Base-by-base conservation (phyloP, 1,140 invertebrate genomes). In the Penaeus indicus region DNA sequence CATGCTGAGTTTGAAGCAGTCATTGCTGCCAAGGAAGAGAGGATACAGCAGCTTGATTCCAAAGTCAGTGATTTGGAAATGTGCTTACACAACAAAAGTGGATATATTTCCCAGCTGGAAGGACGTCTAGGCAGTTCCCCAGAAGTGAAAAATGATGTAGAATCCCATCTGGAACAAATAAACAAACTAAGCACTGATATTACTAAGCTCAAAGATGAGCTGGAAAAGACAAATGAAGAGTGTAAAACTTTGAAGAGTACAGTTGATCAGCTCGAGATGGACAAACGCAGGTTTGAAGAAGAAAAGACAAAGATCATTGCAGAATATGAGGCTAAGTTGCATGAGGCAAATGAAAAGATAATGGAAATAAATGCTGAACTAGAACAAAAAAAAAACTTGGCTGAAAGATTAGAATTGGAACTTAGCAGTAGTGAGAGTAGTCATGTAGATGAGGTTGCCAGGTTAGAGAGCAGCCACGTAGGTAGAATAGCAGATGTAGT, bases 321-420 rank as follows among this genome's bases (percentile, higher is more conserved):
- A 61, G 90, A 91, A 62, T 86, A 90, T 85, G 86, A 84, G 77
- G 88, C 18, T n/a, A 89, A 84, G 77, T 62, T 87, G 60, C 78
- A 83, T 47, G 25, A 86, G 21, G 69, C 81, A 18, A 81, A 78
- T 78, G 75, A 47, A 21, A 85, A 42, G n/a, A 25, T 90, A 79
- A 78, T 69, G 47, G 80, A 87, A 32, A 67, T 72, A 32, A 81
- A 32, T 19, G 64, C 61, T 18, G 77, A 88, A 13, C 38, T 90
- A 62, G 90, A 90, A 85, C 47, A 88, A 91, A 91, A 91, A 91
- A 91, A 91, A 91, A 91, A 91, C 90, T 91, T 85, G 90, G 90
- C 83, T 91, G 89, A 91, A 87, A 84, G 85, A 84, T 85, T 91
- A 85, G 86, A 89, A 86, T 90, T 88, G 85, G 85, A 90, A 91